phyloP scores from a whole-genome alignment of 92 coral and sea anemone species.

The Pocillopora grandis region DNA sequence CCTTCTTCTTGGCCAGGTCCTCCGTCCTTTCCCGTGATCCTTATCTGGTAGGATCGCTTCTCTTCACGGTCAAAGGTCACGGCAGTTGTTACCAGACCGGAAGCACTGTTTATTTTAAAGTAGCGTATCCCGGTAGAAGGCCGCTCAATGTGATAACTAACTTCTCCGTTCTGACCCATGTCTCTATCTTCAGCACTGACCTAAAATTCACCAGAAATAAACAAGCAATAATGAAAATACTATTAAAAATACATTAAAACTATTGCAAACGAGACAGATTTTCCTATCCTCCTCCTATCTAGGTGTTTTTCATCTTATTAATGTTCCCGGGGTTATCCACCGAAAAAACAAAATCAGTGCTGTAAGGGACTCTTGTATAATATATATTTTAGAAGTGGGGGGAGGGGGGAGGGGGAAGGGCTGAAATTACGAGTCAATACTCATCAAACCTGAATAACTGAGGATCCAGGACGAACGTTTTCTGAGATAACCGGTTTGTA shows the following conservation, averaged over 20 bases:
- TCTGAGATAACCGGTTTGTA: slow-evolving; percentile 84
- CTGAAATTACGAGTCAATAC: too few species aligned
- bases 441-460: slow-evolving; percentile 67
- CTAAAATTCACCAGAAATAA: slow-evolving; percentile 20
- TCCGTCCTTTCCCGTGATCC: slow-evolving; percentile 71
- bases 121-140: slow-evolving; percentile 30
- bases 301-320: too few species aligned
- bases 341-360: too few species aligned
- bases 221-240: too few species aligned
- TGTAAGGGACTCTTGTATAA: too few species aligned
- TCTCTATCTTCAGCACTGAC: slow-evolving; percentile 90
- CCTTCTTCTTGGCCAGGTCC: slow-evolving; percentile 66
- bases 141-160: slow-evolving; percentile 78
- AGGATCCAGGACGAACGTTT: slow-evolving; percentile 59
- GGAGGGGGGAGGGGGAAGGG: too few species aligned
- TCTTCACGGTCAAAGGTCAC: slow-evolving; percentile 83
- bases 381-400: too few species aligned
- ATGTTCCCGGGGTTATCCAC: too few species aligned
- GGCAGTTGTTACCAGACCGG: slow-evolving; percentile 77
- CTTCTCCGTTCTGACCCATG: slow-evolving; percentile 80
- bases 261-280: too few species aligned
- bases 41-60: slow-evolving; percentile 61
- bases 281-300: too few species aligned
- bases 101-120: slow-evolving; percentile 73
- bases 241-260: too few species aligned